Evolutionary conservation across 2,113 vertebrate species (phyloP), one percentile per base, ranked within the genome.

Genomic region (Struthio camelus): DNA sequence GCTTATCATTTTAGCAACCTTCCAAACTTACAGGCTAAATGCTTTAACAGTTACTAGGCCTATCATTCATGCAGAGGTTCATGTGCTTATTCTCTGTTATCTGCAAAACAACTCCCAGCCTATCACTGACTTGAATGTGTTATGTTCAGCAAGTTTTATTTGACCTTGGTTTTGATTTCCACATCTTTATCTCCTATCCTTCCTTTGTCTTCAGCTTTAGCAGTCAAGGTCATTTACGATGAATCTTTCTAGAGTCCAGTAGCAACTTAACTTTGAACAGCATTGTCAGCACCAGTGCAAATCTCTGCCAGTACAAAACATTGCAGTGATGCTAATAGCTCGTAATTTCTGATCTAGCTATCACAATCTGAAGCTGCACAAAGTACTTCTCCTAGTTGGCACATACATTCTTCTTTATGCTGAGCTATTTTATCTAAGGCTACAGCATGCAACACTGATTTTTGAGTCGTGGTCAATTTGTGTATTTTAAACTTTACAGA

Each of bases 251-350:
- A 76, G 80, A 89, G 32, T 92, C 51, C 22, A 72, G 28, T 11
- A 75, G 76, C 53, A 81, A 96, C 75, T 94, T 93, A 93, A 86
- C 93, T 94, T 92, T 84, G 64, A 64, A 67, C 94, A 87, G 84
- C 73, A 34, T 30, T 85, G 91, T 93, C 93, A 94, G 87, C 87
- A 94, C 25, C 46, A 51, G 70, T 42, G 84, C 28, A 87, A 51
- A 87, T 61, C 42, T 85, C 72, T 96, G 38, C 38, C 14, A 3
- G 38, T 69, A 46, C 42, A 51, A 79, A 92, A 79, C 20, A 46
- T 89, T 72, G 30, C 13, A 65, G 32, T 34, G 22, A 40, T 87
- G 22, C 56, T 85, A n/a, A 38, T n/a, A 89, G 80, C 86, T 92
- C 27, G 70, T 76, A 0, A 77, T 85, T 86, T 92, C 25, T 90